Base-by-base conservation (phyloP, 2,113 vertebrate species). In the Serilophus lunatus region DNA sequence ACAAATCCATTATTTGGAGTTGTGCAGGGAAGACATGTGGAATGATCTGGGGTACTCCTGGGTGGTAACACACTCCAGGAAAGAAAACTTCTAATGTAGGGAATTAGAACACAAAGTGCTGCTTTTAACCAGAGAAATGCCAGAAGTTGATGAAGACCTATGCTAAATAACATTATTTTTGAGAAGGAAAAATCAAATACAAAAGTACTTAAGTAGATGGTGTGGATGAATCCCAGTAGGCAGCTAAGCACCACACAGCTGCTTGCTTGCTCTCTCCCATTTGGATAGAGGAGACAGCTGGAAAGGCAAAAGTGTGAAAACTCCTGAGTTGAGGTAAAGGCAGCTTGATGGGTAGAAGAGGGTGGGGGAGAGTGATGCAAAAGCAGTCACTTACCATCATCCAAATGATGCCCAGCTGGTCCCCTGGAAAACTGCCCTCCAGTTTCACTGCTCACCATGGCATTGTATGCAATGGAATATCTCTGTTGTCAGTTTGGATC, bases 221-320 rank as follows among this genome's bases (percentile, higher is more conserved):
- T 74, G 42, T 54, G 54, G 13, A 47, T 74, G 50, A 78, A 51
- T 56, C 36, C 33, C 4, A 5, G n/a, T 15, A 25, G 65, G 25
- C 60, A 70, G 31, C 42, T 29, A n/a, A 66, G 38, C 53, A 77
- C 17, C 49, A 68, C 47, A 22, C 24, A 82, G 51, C 42, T 3
- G 3, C 24, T 68, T 3, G 3, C 33, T 82, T 0, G 0, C 17
- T 77, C 38, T 86, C 25, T 31, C 29, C 12, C 12, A 22, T 12
- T 8, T 53, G 44, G 24, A 40, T 28, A 5, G 11, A 18, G 42
- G 7, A 71, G 61, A 40, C n/a, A 82, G 7, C 4, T 64, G 35
- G 13, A 79, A 84, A 36, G 18, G 13, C 35, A 47, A 4, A 60
- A 88, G 26, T 85, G 60, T 47, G 40, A 47, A 63, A 42, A 35